A percentile compares a stretch with the other conserved stretches of the same genome.
Evolutionary conservation across 2,888 invertebrate genomes (phyloP).

Genomic region (Automeris io): DNA sequence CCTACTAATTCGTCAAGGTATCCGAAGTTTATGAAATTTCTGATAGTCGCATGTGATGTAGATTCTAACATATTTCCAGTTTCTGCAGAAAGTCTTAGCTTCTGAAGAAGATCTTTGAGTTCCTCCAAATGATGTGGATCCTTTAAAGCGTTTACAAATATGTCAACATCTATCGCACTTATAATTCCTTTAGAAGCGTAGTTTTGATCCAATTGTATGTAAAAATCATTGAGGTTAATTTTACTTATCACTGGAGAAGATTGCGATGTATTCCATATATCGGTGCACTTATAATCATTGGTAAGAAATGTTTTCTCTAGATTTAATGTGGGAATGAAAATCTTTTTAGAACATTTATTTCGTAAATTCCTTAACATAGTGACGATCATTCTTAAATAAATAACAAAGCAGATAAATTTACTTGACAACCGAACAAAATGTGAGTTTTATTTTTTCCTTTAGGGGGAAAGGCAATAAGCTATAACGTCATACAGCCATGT

Average conservation of each 20-base stretch:
- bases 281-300: conserved; percentile 83
- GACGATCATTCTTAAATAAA: conserved; percentile 1
- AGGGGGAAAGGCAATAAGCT: no score
- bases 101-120: conserved; percentile 82
- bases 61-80: conserved; percentile 85
- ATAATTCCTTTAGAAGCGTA: conserved; percentile 79
- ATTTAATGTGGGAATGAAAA: conserved; percentile 15
- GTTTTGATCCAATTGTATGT: conserved; percentile 81
- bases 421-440: no score
- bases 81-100: conserved; percentile 83
- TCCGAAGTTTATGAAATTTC: conserved; percentile 74
- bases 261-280: conserved; percentile 82
- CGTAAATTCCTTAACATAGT: conserved; percentile 34
- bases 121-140: conserved; percentile 80
- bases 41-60: conserved; percentile 88
- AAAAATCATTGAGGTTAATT: conserved; percentile 82
- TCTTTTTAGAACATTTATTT: conserved; percentile 22
- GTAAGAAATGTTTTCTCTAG: conserved; percentile 78
- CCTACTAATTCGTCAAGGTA: conserved; percentile 80
- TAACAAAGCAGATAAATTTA: background rate
- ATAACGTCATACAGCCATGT: no score
- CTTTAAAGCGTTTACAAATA: conserved; percentile 83
- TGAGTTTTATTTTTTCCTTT: no score
- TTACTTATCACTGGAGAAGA: conserved; percentile 78
- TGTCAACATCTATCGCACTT: conserved; percentile 88